phyloP scores from a whole-genome alignment of 2,888 invertebrate species.

The Lithodes maja region DNA sequence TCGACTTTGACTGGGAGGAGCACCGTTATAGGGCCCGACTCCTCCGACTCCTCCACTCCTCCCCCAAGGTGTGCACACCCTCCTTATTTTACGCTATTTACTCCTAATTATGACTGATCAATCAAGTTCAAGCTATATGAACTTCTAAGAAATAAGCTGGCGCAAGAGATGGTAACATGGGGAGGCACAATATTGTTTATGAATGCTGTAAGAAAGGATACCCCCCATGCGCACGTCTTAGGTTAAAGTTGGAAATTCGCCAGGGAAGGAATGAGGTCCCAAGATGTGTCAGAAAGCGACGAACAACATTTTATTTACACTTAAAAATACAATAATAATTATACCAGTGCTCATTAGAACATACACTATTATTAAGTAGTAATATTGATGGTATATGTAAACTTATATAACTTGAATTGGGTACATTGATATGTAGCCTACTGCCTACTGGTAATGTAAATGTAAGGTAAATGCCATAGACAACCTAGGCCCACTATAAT shows the following conservation, averaged over 20 bases:
- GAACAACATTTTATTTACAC: not conserved
- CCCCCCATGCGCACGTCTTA: not conserved
- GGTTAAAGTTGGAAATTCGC: slow-evolving; percentile 9
- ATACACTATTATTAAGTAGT: no score
- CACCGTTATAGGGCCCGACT: slow-evolving; percentile 19
- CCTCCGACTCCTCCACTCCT: not conserved
- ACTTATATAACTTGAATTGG: not conserved
- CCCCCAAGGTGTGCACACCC: slow-evolving; percentile 8
- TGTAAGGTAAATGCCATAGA: no score
- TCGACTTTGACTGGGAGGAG: slow-evolving; percentile 1
- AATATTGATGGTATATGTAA: no score
- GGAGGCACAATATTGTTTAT: not conserved
- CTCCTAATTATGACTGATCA: not conserved
- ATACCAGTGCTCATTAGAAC: not conserved
- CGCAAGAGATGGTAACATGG: not conserved
- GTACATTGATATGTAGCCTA: not conserved
- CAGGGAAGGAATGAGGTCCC: not conserved
- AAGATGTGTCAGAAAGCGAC: slow-evolving; percentile 3
- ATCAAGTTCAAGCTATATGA: not conserved
- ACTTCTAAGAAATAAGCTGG: not conserved
- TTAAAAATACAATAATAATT: not conserved
- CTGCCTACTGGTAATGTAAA: not conserved
- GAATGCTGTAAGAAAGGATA: not conserved
- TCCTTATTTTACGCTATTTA: not conserved
- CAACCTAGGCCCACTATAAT: no score